These are phyloP conservation scores for Colletes latitarsis DNA, from an alignment of 1,140 invertebrate genomes.

Conservation along the genomic window DNA sequence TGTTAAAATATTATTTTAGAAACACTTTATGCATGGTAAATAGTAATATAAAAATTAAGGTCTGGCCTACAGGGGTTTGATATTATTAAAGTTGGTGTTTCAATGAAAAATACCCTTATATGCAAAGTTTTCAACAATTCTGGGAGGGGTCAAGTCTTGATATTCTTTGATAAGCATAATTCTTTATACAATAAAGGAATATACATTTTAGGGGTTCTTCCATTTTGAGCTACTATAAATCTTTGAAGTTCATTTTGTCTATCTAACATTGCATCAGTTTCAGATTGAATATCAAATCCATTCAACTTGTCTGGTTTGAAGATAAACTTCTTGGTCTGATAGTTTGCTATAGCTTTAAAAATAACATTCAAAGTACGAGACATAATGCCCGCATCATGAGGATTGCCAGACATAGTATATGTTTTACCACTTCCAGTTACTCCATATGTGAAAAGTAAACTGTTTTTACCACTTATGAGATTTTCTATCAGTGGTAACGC, in stretches of 20 bases:
- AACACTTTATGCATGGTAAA: no score
- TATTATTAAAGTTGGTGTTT: no score
- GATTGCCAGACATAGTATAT: slow-evolving; percentile 94
- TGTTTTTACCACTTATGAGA: slow-evolving; percentile 91
- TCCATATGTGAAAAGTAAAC: slow-evolving; percentile 96
- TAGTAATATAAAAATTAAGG: no score
- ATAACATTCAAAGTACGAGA: slow-evolving; percentile 94
- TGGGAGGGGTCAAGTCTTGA: no score
- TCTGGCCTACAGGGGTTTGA: no score
- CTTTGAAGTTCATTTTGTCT: slow-evolving; percentile 82
- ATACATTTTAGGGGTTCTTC: slow-evolving; percentile 70
- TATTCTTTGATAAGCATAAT: background rate
- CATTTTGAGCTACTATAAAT: slow-evolving; percentile 68
- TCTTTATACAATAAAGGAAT: slow-evolving; percentile 13
- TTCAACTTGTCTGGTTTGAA: slow-evolving; percentile 97
- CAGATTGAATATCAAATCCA: slow-evolving; percentile 93
- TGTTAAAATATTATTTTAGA: no score
- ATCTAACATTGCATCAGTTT: slow-evolving; percentile 93
- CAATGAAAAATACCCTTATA: no score
- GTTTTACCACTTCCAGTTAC: slow-evolving; percentile 98
- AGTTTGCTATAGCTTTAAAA: slow-evolving; percentile 92
- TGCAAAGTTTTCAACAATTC: no score
- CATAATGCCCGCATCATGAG: slow-evolving; percentile 91
- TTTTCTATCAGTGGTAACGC: slow-evolving; percentile 92
- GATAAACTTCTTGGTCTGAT: slow-evolving; percentile 89